A percentile compares a stretch with the other conserved stretches of the same genome.
Conservation (phyloP, 2,113 vertebrate species). For the Cheirogaleus medius region DNA sequence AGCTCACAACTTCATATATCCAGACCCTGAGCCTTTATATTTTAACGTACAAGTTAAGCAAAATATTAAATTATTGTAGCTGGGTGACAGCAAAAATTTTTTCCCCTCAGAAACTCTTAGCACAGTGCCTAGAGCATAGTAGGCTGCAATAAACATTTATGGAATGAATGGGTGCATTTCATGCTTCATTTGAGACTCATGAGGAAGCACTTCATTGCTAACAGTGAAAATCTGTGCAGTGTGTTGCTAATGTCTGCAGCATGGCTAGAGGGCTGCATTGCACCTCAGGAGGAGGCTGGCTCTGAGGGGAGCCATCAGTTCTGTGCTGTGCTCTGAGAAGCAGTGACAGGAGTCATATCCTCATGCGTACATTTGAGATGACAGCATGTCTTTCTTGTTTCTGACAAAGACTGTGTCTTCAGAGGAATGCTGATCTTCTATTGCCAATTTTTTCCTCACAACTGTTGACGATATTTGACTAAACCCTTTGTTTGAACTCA, state of each 20-base stretch:
- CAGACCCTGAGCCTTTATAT: neutral
- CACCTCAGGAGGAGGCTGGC: neutral
- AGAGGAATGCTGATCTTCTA: neutral
- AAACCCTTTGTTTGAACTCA: neutral
- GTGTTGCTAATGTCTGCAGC: neutral
- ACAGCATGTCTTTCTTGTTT: neutral
- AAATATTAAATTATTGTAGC: neutral
- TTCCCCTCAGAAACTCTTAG: neutral
- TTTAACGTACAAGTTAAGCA: neutral
- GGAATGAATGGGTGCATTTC: neutral
- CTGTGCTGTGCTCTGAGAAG: neutral
- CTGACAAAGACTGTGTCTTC: neutral
- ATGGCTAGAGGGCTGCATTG: neutral
- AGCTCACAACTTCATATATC: neutral
- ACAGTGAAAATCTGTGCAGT: neutral
- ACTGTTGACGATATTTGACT: neutral
- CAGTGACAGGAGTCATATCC: neutral
- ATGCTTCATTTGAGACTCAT: conserved; percentile 15
- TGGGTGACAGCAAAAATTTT: neutral
- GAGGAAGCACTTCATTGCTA: neutral
- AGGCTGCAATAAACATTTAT: conserved; percentile 3
- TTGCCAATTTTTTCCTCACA: neutral
- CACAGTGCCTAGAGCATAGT: neutral
- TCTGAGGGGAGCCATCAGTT: neutral
- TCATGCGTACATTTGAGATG: neutral